Conservation (phyloP, 2,888 invertebrate genomes). For the Epinotia demarniana region DNA sequence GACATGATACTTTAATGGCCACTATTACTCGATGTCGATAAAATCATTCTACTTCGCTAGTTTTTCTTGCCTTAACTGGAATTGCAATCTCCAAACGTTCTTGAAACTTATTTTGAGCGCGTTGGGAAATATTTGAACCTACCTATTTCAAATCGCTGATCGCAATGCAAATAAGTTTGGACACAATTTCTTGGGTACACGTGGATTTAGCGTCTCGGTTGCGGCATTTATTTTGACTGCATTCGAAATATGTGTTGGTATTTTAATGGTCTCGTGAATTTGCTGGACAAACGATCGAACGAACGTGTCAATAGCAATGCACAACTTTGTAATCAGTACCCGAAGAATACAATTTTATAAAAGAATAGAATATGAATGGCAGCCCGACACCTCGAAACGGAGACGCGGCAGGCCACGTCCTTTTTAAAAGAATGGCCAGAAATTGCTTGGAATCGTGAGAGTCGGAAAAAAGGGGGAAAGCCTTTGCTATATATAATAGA, state of each 20-base stretch:
- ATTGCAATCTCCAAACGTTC: constrained; percentile 35
- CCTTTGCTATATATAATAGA: too few species aligned
- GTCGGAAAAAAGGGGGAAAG: too few species aligned
- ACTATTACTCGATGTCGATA: constrained; percentile 27
- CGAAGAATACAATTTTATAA: too few species aligned
- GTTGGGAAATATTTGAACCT: constrained; percentile 38
- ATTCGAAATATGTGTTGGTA: not conserved
- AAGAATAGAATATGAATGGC: too few species aligned
- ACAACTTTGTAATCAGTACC: not conserved
- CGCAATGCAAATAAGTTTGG: constrained; percentile 28
- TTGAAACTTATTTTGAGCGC: constrained; percentile 29
- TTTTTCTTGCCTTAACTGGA: constrained; percentile 27
- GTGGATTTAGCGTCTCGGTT: constrained; percentile 6
- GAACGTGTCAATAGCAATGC: not conserved
- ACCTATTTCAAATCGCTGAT: constrained; percentile 34
- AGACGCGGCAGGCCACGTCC: too few species aligned
- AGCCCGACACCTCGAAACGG: too few species aligned
- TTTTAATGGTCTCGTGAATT: not conserved
- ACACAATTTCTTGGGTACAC: constrained; percentile 25
- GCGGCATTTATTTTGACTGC: constrained; percentile 9
- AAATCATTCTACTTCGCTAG: constrained; percentile 20
- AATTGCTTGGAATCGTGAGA: too few species aligned
- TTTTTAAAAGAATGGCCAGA: too few species aligned
- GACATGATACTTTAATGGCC: not conserved
- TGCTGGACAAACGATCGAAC: too few species aligned